Base-by-base conservation (phyloP, 2,888 invertebrate genomes). In the Calliopum simillimum region DNA sequence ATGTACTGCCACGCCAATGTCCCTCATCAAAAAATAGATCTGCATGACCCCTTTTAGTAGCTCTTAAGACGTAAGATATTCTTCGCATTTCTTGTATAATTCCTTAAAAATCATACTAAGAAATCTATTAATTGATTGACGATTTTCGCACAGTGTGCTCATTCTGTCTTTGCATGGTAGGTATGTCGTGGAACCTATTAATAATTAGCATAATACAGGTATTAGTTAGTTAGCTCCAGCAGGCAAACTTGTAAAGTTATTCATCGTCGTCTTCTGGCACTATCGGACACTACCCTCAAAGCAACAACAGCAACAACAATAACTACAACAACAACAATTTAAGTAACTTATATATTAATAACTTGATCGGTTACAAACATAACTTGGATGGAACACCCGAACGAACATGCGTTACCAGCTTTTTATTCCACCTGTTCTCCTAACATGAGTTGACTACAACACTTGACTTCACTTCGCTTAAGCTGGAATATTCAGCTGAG, bases 361-460 rank as follows among this genome's bases (percentile, higher is more conserved):
- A 71, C 68, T 64, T 68, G 68, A 71, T 68, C 58, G 68, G 49
- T 59, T 71, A 67, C 63, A 67, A 63, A 67, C 62, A 56, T 33
- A 44, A 51, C 44, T 13, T 56, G 25, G 14, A 11, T 51, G 19
- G 53, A 43, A 44, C 68, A 62, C n/a, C 16, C 43, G 8, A 33
- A 61, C 41, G n/a, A 33, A 23, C 68, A 44, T 21, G 53, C 33
- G 58, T 33, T 41, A 33, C 14, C 21, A 21, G 21, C 55, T 33
- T 33, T n/a, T 33, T 33, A 33, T 33, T 33, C 33, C 33, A 33
- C 19, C 25, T 58, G 25, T 41, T 14, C 14, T 14, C n/a, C 33
- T 33, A 33, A 33, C 58, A 41, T 19, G 14, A 33, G 41, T 16
- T 16, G 19, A 51, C 13, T 41, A 16, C 19, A 13, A n/a, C 21